A percentile compares a stretch with the other conserved stretches of the same genome.
Conservation (phyloP, 1,140 invertebrate species). For the Episyrphus balteatus region DNA sequence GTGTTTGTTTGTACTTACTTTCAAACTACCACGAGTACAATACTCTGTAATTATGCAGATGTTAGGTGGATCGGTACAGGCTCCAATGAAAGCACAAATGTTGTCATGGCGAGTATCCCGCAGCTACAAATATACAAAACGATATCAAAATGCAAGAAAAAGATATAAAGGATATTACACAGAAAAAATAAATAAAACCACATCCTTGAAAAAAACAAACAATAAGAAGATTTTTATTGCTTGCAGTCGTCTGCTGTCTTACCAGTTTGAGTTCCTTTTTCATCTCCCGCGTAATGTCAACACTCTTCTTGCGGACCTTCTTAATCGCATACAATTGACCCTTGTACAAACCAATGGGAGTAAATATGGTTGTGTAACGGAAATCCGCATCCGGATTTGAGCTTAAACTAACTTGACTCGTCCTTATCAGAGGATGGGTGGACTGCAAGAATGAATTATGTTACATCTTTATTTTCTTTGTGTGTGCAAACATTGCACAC, state of each 20-base stretch:
- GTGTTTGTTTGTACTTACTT: slow-evolving; percentile 43
- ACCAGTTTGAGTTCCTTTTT: slow-evolving; percentile 93
- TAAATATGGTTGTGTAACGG: slow-evolving; percentile 76
- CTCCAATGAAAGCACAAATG: slow-evolving; percentile 85
- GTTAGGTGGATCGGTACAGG: slow-evolving; percentile 80
- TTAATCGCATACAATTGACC: slow-evolving; percentile 77
- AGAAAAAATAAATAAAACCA: neutral
- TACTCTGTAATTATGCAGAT: slow-evolving; percentile 87
- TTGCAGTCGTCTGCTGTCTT: slow-evolving; percentile 20
- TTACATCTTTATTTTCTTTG: neutral
- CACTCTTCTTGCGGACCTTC: slow-evolving; percentile 68
- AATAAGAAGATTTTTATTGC: too few relatives aligned
- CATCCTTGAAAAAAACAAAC: too few relatives aligned
- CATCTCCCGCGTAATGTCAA: slow-evolving; percentile 83
- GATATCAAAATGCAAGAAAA: neutral
- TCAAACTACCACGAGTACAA: slow-evolving; percentile 77
- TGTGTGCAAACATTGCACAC: neutral
- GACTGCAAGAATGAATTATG: slow-evolving; percentile 19
- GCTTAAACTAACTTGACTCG: slow-evolving; percentile 75
- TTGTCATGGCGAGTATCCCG: slow-evolving; percentile 83
- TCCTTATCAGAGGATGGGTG: slow-evolving; percentile 54
- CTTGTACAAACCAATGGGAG: slow-evolving; percentile 78
- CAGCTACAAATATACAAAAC: slow-evolving; percentile 47
- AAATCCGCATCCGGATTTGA: slow-evolving; percentile 78
- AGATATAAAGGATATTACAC: neutral